Evolutionary conservation across 2,888 invertebrate genomes (phyloP), one percentile per base, ranked within the genome.

Genomic region (Neoitamus cyanurus): DNA sequence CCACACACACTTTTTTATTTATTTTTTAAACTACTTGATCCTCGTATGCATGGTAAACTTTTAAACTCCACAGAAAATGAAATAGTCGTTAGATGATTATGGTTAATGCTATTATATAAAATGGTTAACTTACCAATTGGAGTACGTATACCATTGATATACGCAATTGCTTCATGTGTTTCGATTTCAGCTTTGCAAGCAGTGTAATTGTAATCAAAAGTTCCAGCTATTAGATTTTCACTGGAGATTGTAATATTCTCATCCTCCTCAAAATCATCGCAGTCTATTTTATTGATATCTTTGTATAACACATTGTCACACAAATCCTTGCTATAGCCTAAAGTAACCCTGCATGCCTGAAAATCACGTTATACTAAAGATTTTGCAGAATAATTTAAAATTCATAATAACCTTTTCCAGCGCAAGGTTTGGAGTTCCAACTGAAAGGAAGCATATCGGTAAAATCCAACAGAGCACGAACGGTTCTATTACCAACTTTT

Each of bases 181-280:
- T 91, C 91, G 0, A 88, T 87, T 87, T 91, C 91, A 13, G 91
- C 91, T 84, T 90, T 89, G 87, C 91, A 91, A 11, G 91, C 91
- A 1, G 90, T 90, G 13, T 88, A 89, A 83, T 90, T 90, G 25
- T 90, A 90, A 36, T 88, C 88, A 5, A 85, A 15, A 58, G 36
- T n/a, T 15, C 46, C 25, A 69, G 37, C 15, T 78, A 42, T 37
- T 72, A 58, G 11, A n/a, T 78, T 69, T 9, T 37, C 20, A 4
- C 7, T 11, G 2, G 7, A 6, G 15, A 31, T 34, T 7, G 77
- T 84, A 15, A 36, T 5, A 37, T 75, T 82, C 5, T 30, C 30
- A 15, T 13, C 20, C 13, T 58, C 58, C n/a, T 34, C 31, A 3
- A 72, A n/a, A 25, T 28, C 86, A 13, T 90, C 89, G 86, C 91